Conservation (phyloP, 1,140 invertebrate species). For the Orchesella cincta region DNA sequence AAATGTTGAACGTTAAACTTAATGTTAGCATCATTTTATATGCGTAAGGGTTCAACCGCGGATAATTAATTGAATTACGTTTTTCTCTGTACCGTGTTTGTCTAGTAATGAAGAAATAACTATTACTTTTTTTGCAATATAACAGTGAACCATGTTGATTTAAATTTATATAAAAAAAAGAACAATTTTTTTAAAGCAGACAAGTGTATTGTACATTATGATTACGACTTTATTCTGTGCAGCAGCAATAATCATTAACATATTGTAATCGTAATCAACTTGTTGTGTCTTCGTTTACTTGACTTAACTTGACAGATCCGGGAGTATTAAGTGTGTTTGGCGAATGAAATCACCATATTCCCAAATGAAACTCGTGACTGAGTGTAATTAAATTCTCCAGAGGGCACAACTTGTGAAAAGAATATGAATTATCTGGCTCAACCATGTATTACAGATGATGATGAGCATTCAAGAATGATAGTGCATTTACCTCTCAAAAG, state of each 20-base stretch:
- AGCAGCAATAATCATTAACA: background rate
- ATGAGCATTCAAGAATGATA: too few relatives aligned
- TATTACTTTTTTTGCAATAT: background rate
- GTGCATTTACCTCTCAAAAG: too few relatives aligned
- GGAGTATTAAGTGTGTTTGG: background rate
- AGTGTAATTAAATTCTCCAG: constrained; percentile 22
- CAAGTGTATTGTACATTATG: background rate
- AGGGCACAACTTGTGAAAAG: background rate
- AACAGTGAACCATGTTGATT: background rate
- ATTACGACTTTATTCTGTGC: background rate
- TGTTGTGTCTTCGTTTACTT: background rate
- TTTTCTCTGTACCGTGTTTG: background rate
- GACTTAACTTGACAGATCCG: constrained; percentile 7
- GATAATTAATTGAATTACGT: background rate
- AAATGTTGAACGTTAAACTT: background rate
- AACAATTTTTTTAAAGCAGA: background rate
- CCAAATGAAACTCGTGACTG: constrained; percentile 8
- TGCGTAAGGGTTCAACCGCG: background rate
- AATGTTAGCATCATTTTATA: background rate
- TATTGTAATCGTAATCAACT: background rate
- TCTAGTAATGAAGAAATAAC: background rate
- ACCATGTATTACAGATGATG: too few relatives aligned
- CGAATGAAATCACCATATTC: background rate
- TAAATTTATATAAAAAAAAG: background rate
- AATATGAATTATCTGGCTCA: constrained; percentile 16